These are phyloP conservation scores for Ephialtes manifestator DNA, from an alignment of 2,888 invertebrate genomes.

Conservation along the genomic window DNA sequence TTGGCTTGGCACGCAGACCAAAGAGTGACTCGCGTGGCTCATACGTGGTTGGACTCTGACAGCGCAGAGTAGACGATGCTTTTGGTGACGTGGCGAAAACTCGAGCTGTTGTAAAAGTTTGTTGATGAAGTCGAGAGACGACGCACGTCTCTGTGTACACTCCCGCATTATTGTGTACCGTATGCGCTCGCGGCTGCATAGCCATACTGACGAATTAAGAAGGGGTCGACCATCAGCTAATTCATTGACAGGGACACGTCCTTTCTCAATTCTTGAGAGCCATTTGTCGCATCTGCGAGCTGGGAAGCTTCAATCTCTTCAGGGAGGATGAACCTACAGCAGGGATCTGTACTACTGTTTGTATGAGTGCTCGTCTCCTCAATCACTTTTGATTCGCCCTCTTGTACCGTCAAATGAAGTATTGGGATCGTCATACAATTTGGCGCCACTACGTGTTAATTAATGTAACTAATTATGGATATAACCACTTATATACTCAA, in stretches of 20 bases:
- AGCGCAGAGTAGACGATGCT: slow-evolving; percentile 16
- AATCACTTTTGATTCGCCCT: background rate
- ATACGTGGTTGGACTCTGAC: slow-evolving; percentile 8
- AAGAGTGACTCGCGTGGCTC: slow-evolving; percentile 58
- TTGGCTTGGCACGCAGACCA: slow-evolving; percentile 12
- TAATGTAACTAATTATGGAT: too few species aligned
- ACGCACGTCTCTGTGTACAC: slow-evolving; percentile 9
- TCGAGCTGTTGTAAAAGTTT: slow-evolving; percentile 45
- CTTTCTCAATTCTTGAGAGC: slow-evolving; percentile 50
- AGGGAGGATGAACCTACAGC: background rate
- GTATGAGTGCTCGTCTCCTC: background rate
- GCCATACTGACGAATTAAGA: slow-evolving; percentile 47
- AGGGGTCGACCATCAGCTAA: slow-evolving; percentile 60
- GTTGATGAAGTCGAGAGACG: slow-evolving; percentile 58
- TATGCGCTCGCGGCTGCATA: slow-evolving; percentile 47
- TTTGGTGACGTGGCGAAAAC: slow-evolving; percentile 62
- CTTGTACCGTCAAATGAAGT: background rate
- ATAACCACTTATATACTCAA: too few species aligned
- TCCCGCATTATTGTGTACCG: slow-evolving; percentile 47
- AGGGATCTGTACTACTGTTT: slow-evolving; percentile 5
- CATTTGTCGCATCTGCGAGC: slow-evolving; percentile 56
- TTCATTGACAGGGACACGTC: slow-evolving; percentile 65
- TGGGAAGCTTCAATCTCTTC: slow-evolving; percentile 10
- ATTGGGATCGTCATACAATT: background rate
- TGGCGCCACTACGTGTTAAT: background rate